A percentile compares a stretch with the other conserved stretches of the same genome.
Conservation (phyloP, 2,888 invertebrate species). For the Nineta flava region DNA sequence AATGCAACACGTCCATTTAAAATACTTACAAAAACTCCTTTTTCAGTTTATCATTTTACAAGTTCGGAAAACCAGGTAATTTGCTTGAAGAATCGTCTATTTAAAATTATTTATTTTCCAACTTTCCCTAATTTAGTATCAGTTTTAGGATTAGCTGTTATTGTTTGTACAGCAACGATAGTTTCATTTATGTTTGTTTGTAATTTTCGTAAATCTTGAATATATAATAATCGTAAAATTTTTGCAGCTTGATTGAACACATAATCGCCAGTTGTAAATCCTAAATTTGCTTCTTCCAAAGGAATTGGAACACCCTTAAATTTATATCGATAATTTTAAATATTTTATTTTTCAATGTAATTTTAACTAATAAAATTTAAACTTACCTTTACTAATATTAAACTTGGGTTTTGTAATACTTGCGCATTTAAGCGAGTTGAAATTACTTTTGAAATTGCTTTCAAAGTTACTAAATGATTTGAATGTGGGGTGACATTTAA, state of each 20-base stretch:
- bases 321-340: background rate
- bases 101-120: conserved; percentile 38
- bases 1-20: too few relatives aligned
- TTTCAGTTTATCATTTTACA: too few relatives aligned
- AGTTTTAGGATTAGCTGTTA: conserved; percentile 95
- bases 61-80: too few relatives aligned
- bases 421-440: conserved; percentile 39
- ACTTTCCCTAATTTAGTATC: conserved; percentile 89
- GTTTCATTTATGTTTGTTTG: conserved; percentile 92
- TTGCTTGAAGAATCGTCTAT: too few relatives aligned
- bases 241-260: conserved; percentile 56
- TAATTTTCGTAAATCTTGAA: conserved; percentile 68
- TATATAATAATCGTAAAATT: conserved; percentile 62
- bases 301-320: conserved; percentile 51
- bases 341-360: too few relatives aligned
- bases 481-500: conserved; percentile 69
- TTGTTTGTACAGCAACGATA: conserved; percentile 77
- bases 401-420: conserved; percentile 36
- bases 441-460: conserved; percentile 48
- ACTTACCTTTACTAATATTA: conserved; percentile 29
- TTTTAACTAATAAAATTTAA: background rate
- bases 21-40: too few relatives aligned
- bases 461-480: conserved; percentile 58
- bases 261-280: conserved; percentile 44
- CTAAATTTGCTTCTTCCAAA: conserved; percentile 47